These are phyloP conservation scores for Sebastes hubbsi DNA, from an alignment of 2,797 vertebrate species.

Conservation along the genomic window DNA sequence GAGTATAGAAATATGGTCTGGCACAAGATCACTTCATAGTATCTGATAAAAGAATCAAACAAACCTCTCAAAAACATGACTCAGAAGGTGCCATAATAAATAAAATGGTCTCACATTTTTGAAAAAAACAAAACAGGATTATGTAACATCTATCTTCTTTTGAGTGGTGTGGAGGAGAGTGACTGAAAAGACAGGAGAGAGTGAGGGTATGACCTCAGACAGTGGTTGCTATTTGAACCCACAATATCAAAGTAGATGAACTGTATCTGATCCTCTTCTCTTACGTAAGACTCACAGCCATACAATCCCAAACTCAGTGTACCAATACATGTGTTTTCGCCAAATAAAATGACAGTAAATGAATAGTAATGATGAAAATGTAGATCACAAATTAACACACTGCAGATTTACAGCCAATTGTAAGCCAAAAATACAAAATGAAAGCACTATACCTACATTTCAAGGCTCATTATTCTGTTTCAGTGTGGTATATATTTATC, in stretches of 20 bases:
- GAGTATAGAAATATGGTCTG: background rate
- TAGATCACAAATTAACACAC: background rate
- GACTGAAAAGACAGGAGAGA: conserved; percentile 6
- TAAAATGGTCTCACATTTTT: background rate
- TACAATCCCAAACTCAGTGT: background rate
- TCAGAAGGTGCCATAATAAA: background rate
- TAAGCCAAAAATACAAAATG: background rate
- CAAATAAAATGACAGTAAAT: background rate
- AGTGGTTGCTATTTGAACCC: conserved; percentile 17
- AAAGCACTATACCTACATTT: background rate
- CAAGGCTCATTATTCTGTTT: background rate
- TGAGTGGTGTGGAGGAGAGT: conserved; percentile 5
- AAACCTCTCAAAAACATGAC: background rate
- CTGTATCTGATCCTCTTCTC: conserved; percentile 21
- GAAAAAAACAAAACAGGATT: background rate
- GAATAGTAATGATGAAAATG: background rate
- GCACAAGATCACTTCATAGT: background rate
- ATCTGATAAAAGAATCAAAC: background rate
- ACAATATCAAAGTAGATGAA: conserved; percentile 39
- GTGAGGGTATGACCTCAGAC: conserved; percentile 14
- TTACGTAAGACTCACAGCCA: background rate
- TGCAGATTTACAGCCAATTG: background rate
- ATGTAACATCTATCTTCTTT: conserved; percentile 10
- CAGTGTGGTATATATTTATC: background rate
- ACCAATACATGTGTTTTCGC: background rate